A percentile compares a stretch with the other conserved stretches of the same genome.
phyloP scores from a whole-genome alignment of 1,140 invertebrate species.

The Agrypnia vestita region DNA sequence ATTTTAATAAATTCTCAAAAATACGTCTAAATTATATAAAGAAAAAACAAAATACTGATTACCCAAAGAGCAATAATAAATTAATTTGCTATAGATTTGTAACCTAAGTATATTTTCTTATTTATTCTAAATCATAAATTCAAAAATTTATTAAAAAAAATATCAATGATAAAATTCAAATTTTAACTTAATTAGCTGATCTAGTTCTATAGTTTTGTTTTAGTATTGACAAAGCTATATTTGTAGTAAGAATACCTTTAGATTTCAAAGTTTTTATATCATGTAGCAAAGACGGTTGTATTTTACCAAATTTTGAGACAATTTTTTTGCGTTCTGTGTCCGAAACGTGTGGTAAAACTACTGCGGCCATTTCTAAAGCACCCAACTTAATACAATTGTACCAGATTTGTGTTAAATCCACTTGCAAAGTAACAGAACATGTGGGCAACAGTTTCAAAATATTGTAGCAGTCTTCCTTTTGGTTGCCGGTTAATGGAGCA shows the following conservation, averaged over 20 bases:
- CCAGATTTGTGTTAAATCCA: conserved; percentile 70
- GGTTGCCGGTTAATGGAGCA: conserved; percentile 69
- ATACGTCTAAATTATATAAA: too few species aligned
- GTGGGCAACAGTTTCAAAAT: conserved; percentile 69
- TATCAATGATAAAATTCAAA: too few species aligned
- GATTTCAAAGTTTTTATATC: conserved; percentile 56
- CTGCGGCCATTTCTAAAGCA: conserved; percentile 67
- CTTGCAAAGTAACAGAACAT: conserved; percentile 68
- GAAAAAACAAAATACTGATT: too few species aligned
- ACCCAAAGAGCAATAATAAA: too few species aligned
- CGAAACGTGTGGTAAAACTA: conserved; percentile 65
- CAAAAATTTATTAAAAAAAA: too few species aligned
- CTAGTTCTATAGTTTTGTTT: conserved; percentile 47
- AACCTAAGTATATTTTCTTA: too few species aligned
- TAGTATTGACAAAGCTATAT: conserved; percentile 51
- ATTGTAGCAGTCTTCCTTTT: conserved; percentile 68
- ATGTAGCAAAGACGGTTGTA: conserved; percentile 48
- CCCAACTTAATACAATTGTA: conserved; percentile 69
- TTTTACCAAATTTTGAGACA: conserved; percentile 55
- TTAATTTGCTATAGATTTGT: too few species aligned
- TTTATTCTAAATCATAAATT: too few species aligned
- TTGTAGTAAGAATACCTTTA: conserved; percentile 54
- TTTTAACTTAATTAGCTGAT: background rate
- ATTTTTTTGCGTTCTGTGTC: conserved; percentile 35
- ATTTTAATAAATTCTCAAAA: too few species aligned